A percentile compares a stretch with the other conserved stretches of the same genome.
phyloP scores from a whole-genome alignment of 35 echinoderm and acorn worm genomes.

The Ptychodera flava region DNA sequence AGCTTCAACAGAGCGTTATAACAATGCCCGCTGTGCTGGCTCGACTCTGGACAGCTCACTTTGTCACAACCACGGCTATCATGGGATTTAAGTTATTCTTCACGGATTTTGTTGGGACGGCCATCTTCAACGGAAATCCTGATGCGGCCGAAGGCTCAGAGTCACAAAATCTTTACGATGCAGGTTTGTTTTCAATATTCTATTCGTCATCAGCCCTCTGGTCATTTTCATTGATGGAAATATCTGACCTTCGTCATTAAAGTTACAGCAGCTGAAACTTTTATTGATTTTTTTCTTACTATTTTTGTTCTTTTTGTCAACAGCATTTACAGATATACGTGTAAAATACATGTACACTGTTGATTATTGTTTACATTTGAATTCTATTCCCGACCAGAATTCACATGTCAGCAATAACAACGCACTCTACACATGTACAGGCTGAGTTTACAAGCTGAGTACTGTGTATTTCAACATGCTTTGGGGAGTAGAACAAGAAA shows the following conservation, averaged over 20 bases:
- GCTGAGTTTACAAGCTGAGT: too few species aligned
- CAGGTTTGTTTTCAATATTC: conserved; percentile 61
- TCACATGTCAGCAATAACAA: too few species aligned
- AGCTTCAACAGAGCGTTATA: neutral
- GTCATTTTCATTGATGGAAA: too few species aligned
- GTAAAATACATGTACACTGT: too few species aligned
- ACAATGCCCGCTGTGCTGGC: conserved; percentile 64
- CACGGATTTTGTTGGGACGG: conserved; percentile 82
- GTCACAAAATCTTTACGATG: conserved; percentile 51
- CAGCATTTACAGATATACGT: too few species aligned
- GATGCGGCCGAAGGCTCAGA: conserved; percentile 31
- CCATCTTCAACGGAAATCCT: conserved; percentile 79
- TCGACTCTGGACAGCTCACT: conserved; percentile 56
- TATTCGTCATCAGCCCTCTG: too few species aligned
- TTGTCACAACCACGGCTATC: conserved; percentile 72
- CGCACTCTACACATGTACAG: too few species aligned
- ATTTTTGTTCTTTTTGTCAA: neutral
- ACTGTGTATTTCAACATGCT: too few species aligned
- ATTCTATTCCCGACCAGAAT: too few species aligned
- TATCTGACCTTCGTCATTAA: neutral
- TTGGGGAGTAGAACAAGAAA: too few species aligned
- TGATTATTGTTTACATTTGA: too few species aligned
- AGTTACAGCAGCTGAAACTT: neutral
- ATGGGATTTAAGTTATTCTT: conserved; percentile 92
- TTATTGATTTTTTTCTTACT: neutral